A percentile compares a stretch with the other conserved stretches of the same genome.
Conservation (phyloP, 2,797 vertebrate species). For the Malurus splendens region DNA sequence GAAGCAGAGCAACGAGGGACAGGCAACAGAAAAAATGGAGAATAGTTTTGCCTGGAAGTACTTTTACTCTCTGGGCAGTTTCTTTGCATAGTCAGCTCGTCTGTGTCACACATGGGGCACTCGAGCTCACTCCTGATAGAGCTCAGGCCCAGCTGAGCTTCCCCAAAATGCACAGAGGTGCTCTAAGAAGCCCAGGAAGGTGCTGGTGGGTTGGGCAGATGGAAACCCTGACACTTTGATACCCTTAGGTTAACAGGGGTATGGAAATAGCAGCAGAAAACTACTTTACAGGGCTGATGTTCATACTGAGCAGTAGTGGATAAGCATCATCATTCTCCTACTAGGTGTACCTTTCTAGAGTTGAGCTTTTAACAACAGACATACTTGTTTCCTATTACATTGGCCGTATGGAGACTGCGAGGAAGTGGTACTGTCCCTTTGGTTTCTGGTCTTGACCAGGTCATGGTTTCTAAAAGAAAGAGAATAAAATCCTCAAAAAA, state of each 20-base stretch:
- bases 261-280: not conserved
- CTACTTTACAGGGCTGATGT: not conserved
- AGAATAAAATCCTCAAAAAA: not conserved
- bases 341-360: constrained; percentile 70
- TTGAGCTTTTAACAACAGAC: constrained; percentile 53
- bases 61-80: not conserved
- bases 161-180: not conserved
- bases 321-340: constrained; percentile 55
- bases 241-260: not conserved
- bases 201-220: not conserved
- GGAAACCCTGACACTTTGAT: not conserved
- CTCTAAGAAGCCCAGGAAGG: not conserved
- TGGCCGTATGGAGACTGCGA: constrained; percentile 94
- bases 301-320: constrained; percentile 34
- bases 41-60: not conserved
- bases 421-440: constrained; percentile 83
- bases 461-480: constrained; percentile 83
- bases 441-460: constrained; percentile 85
- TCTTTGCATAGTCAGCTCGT: not conserved
- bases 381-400: constrained; percentile 93
- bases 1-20: not conserved
- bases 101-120: not conserved
- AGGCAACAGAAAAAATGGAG: not conserved
- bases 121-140: not conserved
- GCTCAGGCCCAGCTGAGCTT: not conserved